phyloP scores from a whole-genome alignment of 2,888 invertebrate species.

The Erynnis tages region DNA sequence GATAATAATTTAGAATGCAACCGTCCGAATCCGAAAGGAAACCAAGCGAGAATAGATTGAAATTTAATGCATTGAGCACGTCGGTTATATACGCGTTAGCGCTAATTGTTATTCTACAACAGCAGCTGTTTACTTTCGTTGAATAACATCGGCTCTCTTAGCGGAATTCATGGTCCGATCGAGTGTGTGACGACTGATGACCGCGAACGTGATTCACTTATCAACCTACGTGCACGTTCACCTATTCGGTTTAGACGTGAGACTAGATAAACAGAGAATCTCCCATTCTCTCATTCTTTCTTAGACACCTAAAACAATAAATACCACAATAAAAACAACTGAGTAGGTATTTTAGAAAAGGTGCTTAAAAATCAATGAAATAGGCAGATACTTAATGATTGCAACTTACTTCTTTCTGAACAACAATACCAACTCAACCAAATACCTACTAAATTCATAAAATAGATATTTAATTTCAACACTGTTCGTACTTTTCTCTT shows the following conservation, averaged over 20 bases:
- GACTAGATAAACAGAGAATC: too few species aligned
- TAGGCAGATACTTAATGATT: too few species aligned
- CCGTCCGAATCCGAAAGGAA: constrained; percentile 75
- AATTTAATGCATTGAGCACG: constrained; percentile 73
- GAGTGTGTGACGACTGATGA: constrained; percentile 45
- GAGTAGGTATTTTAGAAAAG: too few species aligned
- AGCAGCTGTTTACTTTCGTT: constrained; percentile 77
- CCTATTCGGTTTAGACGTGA: too few species aligned
- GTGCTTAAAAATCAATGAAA: too few species aligned
- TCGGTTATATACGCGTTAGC: constrained; percentile 57
- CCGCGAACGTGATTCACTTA: constrained; percentile 52
- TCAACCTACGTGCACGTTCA: too few species aligned
- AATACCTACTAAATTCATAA: not conserved
- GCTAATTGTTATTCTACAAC: constrained; percentile 74
- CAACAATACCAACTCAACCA: too few species aligned
- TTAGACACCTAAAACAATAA: too few species aligned
- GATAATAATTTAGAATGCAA: constrained; percentile 75
- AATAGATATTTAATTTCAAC: not conserved
- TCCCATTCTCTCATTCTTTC: too few species aligned
- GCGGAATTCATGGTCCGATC: constrained; percentile 54
- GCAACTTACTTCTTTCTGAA: too few species aligned
- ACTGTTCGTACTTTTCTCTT: too few species aligned
- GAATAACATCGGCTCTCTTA: constrained; percentile 61
- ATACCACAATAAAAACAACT: too few species aligned
- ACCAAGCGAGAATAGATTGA: constrained; percentile 76